These are phyloP conservation scores for Taxidea taxus DNA, from an alignment of 2,113 vertebrate genomes.

Conservation along the genomic window DNA sequence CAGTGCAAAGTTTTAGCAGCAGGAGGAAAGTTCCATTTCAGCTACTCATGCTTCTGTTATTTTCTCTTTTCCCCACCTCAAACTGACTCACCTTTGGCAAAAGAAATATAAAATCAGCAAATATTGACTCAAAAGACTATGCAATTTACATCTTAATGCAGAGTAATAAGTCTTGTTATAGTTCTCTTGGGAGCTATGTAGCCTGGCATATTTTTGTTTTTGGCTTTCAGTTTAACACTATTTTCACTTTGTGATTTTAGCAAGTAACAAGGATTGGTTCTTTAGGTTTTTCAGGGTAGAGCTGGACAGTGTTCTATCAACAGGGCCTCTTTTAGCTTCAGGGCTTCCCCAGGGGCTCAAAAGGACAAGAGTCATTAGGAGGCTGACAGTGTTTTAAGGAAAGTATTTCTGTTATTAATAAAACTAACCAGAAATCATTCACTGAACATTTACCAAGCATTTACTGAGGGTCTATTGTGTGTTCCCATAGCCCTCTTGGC, in stretches of 20 bases:
- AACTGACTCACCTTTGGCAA: conserved; percentile 49
- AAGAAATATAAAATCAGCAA: conserved; percentile 44
- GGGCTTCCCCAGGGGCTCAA: neutral
- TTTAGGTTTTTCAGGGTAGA: neutral
- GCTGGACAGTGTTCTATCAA: neutral
- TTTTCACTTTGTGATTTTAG: conserved; percentile 41
- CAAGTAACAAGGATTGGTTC: neutral
- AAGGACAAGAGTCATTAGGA: conserved; percentile 26
- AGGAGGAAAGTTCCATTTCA: conserved; percentile 24
- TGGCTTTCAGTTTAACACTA: conserved; percentile 17
- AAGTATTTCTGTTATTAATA: conserved; percentile 34
- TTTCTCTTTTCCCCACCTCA: conserved; percentile 25
- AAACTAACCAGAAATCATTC: neutral
- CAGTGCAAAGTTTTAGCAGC: conserved; percentile 45
- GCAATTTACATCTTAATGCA: conserved; percentile 55
- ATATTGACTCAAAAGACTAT: conserved; percentile 30
- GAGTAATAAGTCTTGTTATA: neutral
- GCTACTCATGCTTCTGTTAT: conserved; percentile 43
- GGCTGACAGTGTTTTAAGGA: neutral
- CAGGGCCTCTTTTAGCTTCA: neutral
- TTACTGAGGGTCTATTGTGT: neutral
- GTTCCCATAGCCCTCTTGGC: neutral
- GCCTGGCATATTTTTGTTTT: neutral
- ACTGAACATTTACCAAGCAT: neutral
- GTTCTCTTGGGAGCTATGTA: neutral